A percentile compares a stretch with the other conserved stretches of the same genome.
These are phyloP conservation scores for Sceloporus tristichus DNA, from an alignment of 2,113 vertebrate genomes.

Conservation along the genomic window DNA sequence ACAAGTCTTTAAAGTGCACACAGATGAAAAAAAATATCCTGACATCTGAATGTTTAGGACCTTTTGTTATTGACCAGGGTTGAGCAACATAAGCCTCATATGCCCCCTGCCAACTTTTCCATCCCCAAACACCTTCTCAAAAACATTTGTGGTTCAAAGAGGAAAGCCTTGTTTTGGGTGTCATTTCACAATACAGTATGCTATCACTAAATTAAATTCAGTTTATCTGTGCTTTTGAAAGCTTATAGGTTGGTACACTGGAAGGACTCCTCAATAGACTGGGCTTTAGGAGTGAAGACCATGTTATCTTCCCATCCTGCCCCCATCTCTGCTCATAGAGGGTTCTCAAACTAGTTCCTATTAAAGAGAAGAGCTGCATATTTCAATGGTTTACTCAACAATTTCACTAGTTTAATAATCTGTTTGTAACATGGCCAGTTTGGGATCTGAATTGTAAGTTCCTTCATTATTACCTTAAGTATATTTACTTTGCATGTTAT, in stretches of 20 bases:
- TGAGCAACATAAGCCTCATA: too few species aligned
- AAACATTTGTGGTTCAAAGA: too few species aligned
- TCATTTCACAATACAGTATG: not conserved
- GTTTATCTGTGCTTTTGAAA: not conserved
- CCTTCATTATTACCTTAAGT: slow-evolving; percentile 65
- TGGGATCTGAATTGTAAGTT: slow-evolving; percentile 47
- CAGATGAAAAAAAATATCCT: not conserved
- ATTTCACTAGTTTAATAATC: slow-evolving; percentile 9
- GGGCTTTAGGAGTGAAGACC: not conserved
- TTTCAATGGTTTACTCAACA: slow-evolving; percentile 15
- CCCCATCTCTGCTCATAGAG: not conserved
- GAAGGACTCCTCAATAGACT: not conserved
- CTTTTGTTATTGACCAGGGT: not conserved
- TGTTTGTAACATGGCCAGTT: slow-evolving; percentile 48
- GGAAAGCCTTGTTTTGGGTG: too few species aligned
- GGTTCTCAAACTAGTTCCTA: not conserved
- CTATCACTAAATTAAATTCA: not conserved
- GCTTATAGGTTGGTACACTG: not conserved
- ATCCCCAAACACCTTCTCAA: too few species aligned
- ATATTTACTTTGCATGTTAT: slow-evolving; percentile 56
- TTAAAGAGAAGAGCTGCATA: slow-evolving; percentile 19
- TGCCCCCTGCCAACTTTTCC: too few species aligned
- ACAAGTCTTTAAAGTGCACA: not conserved
- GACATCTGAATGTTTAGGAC: not conserved
- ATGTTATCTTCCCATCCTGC: too few species aligned